Conservation (phyloP, 2,888 invertebrate species). For the Lissocephala sabroskyi region DNA sequence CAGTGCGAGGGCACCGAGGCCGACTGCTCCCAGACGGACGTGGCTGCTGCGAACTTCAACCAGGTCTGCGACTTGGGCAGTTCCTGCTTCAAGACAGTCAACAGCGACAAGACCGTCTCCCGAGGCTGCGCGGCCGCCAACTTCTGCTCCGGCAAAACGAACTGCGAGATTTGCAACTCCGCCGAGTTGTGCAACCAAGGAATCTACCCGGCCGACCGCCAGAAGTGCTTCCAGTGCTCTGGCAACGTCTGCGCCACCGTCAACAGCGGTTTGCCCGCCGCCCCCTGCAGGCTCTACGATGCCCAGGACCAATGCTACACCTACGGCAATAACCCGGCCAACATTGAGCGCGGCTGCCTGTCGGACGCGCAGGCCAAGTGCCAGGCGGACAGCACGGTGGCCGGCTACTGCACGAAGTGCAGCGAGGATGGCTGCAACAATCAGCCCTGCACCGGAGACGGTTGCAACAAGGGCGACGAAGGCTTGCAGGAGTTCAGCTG, state of each 20-base stretch:
- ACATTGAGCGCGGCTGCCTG: slow-evolving; percentile 46
- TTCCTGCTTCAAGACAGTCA: slow-evolving; percentile 32
- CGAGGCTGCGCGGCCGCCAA: no score
- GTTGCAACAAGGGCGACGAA: slow-evolving; percentile 30
- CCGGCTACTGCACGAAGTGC: slow-evolving; percentile 34
- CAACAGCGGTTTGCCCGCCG: neutral
- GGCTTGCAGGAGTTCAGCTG: slow-evolving; percentile 26
- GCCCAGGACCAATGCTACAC: slow-evolving; percentile 40
- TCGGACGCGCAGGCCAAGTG: slow-evolving; percentile 25
- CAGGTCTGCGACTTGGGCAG: slow-evolving; percentile 24
- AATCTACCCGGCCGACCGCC: slow-evolving; percentile 34
- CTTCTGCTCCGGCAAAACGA: neutral
- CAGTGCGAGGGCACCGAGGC: slow-evolving; percentile 24
- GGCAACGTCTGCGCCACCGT: slow-evolving; percentile 3
- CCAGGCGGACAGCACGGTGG: slow-evolving; percentile 23
- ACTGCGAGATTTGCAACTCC: slow-evolving; percentile 22
- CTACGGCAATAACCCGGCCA: slow-evolving; percentile 17
- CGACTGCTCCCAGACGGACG: slow-evolving; percentile 31
- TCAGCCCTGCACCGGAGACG: slow-evolving; percentile 13
- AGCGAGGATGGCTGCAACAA: slow-evolving; percentile 33
- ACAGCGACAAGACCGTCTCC: neutral
- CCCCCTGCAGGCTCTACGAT: slow-evolving; percentile 32
- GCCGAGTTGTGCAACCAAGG: slow-evolving; percentile 38
- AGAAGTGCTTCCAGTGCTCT: slow-evolving; percentile 41
- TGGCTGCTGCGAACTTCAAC: slow-evolving; percentile 7